Evolutionary conservation across 2,797 vertebrate species (phyloP), one percentile per base, ranked within the genome.

Genomic region (Benthosema pterotum): DNA sequence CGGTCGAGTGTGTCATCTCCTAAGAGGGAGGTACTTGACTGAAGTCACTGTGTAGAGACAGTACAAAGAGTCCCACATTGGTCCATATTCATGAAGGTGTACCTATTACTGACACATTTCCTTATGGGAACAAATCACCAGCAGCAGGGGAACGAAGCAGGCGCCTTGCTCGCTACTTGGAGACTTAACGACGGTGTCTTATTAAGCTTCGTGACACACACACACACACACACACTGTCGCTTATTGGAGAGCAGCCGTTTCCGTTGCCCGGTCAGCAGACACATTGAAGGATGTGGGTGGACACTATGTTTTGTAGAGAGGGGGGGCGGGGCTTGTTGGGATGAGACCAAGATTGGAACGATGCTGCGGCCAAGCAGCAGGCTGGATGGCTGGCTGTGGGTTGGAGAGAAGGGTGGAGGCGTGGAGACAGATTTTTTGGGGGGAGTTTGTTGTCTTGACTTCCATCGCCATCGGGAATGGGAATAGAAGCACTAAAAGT

Each of bases 91-190:
- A 89, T 88, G 85, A 90, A 89, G 86, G 88, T 91, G 85, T 78
- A 81, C 87, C 80, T 80, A 81, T 90, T 90, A 91, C 88, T 91
- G 90, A 91, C 90, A 91, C 79, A 81, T 91, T 91, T 90, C 83
- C 88, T 91, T 89, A 91, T 91, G 83, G 86, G 89, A 89, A 84
- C 88, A 91, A 90, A 91, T 91, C 87, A 91, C 78, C 79, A 82
- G 74, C 2, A 53, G 82, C 72, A 38, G 32, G 32, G 25, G 32
- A 38, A 38, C 32, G 71, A 64, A 66, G 66, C 65, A 82, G 79
- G 76, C 66, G 66, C 69, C 32, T 25, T 25, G 22, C 22, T 49
- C 5, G 3, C 45, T n/a, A n/a, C n/a, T n/a, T 61, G 71, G 42
- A 25, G 65, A 58, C n/a, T 53, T 11, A n/a, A 57, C 42, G 22